Evolutionary conservation across 2,797 vertebrate genomes (phyloP), one percentile per base, ranked within the genome.

Genomic region (Gorsachius magnificus): DNA sequence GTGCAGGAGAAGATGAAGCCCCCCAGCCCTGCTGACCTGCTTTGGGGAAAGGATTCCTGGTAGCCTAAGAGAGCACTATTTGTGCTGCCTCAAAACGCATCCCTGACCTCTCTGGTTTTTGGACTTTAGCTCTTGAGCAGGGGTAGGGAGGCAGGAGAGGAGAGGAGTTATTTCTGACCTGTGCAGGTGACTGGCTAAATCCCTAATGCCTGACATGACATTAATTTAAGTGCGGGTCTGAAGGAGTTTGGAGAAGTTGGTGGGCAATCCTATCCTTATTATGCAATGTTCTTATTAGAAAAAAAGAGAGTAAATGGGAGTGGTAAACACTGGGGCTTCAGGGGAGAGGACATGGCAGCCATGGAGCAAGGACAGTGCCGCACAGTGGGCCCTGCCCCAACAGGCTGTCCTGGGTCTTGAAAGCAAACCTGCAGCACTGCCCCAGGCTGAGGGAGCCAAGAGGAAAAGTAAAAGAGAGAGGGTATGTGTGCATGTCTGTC

Each of bases 351-450:
- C 14, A 33, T 16, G 56, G 35, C 2, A 5, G 21, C 58, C 54
- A 7, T 3, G 8, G 48, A 60, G 58, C 4, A 25, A 53, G 54
- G 70, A 43, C 45, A 29, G 26, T n/a, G 69, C 43, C 3, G 1
- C 9, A 5, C 17, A 26, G 16, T 0, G 1, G 26, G 7, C 31
- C n/a, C 36, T 25, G 19, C 51, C 28, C 43, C 5, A 2, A 60
- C 60, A 75, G 35, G 9, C 25, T 87, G 53, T 46, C 26, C 71
- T 31, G 5, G 31, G n/a, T 25, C 70, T 81, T n/a, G n/a, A 75
- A 63, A 83, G 14, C 45, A 84, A 94, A 64, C 17, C 54, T 81
- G 35, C 83, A 77, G 20, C 2, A 3, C 68, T 9, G 31, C 19
- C 14, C 22, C 2, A 5, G 8, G 21, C 38, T 56, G 48, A 71